Evolutionary conservation across 2,113 vertebrate species (phyloP).

Genomic region (Oryzias celebensis): DNA sequence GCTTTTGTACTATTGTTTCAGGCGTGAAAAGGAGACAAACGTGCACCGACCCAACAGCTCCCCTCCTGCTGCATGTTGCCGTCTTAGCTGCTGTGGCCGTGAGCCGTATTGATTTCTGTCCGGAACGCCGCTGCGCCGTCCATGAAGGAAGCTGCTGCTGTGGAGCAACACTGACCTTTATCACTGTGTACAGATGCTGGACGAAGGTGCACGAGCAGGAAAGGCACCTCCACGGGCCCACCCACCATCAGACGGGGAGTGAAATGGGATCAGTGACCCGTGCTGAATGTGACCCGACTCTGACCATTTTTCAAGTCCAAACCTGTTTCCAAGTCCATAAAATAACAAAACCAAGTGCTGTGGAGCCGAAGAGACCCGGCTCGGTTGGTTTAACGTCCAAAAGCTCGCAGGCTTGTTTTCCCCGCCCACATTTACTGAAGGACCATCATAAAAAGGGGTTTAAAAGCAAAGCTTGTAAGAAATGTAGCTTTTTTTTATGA

Average conservation of each 20-base stretch:
- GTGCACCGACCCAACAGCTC: not conserved
- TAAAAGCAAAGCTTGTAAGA: too few relatives aligned
- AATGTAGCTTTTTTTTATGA: too few relatives aligned
- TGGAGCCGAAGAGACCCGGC: not conserved
- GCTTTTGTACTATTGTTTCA: slow-evolving; percentile 24
- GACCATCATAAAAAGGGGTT: too few relatives aligned
- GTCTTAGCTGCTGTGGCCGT: slow-evolving; percentile 23
- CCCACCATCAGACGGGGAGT: slow-evolving; percentile 11
- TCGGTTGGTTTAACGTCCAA: too few relatives aligned
- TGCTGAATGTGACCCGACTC: slow-evolving; percentile 10
- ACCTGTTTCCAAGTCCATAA: not conserved
- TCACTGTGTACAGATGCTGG: slow-evolving; percentile 52
- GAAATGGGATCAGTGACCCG: slow-evolving; percentile 37
- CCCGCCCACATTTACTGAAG: too few relatives aligned
- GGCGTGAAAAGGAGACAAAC: slow-evolving; percentile 26
- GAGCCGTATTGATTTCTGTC: slow-evolving; percentile 54
- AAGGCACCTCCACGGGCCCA: slow-evolving; percentile 28
- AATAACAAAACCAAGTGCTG: not conserved
- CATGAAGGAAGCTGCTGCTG: slow-evolving; percentile 32
- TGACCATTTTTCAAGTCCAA: slow-evolving; percentile 13
- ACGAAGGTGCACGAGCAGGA: slow-evolving; percentile 25
- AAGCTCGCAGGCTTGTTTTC: too few relatives aligned
- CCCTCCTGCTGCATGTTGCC: slow-evolving; percentile 26
- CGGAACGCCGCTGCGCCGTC: slow-evolving; percentile 40
- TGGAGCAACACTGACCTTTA: slow-evolving; percentile 58